phyloP scores from a whole-genome alignment of 2,888 invertebrate species.

The Proisotoma minuta region DNA sequence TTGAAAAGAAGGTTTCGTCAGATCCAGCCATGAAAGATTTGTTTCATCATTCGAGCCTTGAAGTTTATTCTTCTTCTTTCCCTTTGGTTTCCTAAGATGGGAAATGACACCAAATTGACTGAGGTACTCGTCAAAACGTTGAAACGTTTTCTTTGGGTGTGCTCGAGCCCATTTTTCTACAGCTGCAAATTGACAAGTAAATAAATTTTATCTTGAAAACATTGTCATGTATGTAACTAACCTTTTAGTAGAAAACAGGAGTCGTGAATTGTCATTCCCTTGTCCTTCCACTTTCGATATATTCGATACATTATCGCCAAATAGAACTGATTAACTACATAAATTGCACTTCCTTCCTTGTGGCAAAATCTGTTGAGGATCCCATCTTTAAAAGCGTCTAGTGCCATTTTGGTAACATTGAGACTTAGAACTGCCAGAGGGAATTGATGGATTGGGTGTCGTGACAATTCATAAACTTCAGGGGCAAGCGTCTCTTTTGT shows the following conservation, averaged over 20 bases:
- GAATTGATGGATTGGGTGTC: slow-evolving; percentile 55
- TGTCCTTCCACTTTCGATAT: slow-evolving; percentile 53
- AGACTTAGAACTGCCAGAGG: slow-evolving; percentile 57
- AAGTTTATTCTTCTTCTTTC: slow-evolving; percentile 31
- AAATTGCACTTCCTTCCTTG: slow-evolving; percentile 50
- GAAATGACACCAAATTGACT: slow-evolving; percentile 21
- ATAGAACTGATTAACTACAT: slow-evolving; percentile 54
- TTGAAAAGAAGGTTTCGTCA: slow-evolving; percentile 47
- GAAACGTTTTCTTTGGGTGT: slow-evolving; percentile 43
- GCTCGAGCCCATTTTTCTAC: slow-evolving; percentile 47
- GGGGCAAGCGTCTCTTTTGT: slow-evolving; percentile 50
- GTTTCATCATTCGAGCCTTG: slow-evolving; percentile 20
- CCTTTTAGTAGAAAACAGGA: slow-evolving; percentile 55
- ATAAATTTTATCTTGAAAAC: slow-evolving; percentile 1
- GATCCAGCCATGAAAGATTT: slow-evolving; percentile 42
- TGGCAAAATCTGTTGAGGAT: slow-evolving; percentile 54
- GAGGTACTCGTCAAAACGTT: slow-evolving; percentile 41
- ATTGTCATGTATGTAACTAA: slow-evolving; percentile 37
- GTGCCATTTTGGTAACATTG: slow-evolving; percentile 54
- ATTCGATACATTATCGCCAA: slow-evolving; percentile 52
- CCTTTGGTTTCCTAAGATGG: slow-evolving; percentile 28
- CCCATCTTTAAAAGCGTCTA: slow-evolving; percentile 54
- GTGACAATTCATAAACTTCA: slow-evolving; percentile 53
- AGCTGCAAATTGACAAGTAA: slow-evolving; percentile 23
- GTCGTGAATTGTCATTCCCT: slow-evolving; percentile 54